Percentiles rank a stretch among this genome's conserved stretches.
Evolutionary conservation across 1,140 invertebrate genomes (phyloP).

Genomic region (Drosophila kurseongensis): DNA sequence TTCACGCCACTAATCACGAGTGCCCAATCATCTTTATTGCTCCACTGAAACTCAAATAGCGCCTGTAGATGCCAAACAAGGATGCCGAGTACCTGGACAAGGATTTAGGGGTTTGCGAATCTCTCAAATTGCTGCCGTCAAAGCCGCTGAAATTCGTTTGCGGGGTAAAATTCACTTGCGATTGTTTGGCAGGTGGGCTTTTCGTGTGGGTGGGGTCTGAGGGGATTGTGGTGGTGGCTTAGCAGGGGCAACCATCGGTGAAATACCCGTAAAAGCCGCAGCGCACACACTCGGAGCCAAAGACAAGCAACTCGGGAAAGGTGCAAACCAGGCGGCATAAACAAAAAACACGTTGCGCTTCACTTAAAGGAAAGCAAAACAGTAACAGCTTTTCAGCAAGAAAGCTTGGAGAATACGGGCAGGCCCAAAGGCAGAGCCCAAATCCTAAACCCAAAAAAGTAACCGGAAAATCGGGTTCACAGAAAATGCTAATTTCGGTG

Average conservation of each 20-base stretch:
- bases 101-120: conserved; percentile 16
- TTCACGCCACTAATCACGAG: conserved; percentile 59
- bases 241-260: conserved; percentile 44
- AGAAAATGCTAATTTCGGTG: conserved; percentile 39
- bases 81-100: conserved; percentile 26
- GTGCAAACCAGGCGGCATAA: conserved; percentile 68
- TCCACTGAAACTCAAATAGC: conserved; percentile 41
- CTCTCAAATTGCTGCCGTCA: conserved; percentile 23
- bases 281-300: conserved; percentile 8
- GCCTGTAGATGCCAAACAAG: conserved; percentile 31
- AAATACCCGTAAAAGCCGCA: conserved; percentile 64
- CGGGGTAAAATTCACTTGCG: conserved; percentile 56
- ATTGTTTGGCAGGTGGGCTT: conserved; percentile 57
- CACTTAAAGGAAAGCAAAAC: conserved; percentile 43
- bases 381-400: conserved; percentile 15
- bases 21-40: conserved; percentile 72
- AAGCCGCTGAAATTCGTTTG: conserved; percentile 44
- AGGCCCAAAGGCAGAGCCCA: conserved; percentile 8
- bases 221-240: conserved; percentile 7
- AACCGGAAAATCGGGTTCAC: conserved; percentile 28
- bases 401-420: conserved; percentile 4
- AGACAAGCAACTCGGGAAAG: conserved; percentile 43
- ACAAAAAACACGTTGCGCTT: conserved; percentile 59
- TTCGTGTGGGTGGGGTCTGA: conserved; percentile 11
- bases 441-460: conserved; percentile 21